These are phyloP conservation scores for Cassiopea andromeda DNA, from an alignment of 30 jellyfish, hydroid and myxozoan species.

Conservation along the genomic window DNA sequence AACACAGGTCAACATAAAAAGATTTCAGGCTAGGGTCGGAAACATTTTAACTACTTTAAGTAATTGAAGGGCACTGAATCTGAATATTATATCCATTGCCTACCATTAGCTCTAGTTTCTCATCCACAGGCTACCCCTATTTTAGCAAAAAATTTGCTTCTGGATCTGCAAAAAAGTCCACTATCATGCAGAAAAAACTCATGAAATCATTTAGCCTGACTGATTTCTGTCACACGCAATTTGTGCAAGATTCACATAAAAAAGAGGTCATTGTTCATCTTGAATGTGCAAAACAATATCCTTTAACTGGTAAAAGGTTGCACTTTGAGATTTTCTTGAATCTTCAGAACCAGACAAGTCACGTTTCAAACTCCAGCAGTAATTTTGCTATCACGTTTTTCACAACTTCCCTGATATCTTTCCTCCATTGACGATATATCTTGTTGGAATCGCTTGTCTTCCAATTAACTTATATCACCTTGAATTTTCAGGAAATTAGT, in stretches of 20 bases:
- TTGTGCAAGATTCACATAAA: background rate
- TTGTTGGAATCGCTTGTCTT: conserved; percentile 10
- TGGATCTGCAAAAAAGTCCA: background rate
- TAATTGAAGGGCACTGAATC: background rate
- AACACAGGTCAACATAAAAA: background rate
- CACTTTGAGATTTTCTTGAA: conserved; percentile 37
- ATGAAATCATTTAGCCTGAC: background rate
- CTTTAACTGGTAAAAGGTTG: background rate
- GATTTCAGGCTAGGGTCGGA: background rate
- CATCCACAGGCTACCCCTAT: background rate
- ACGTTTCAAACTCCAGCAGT: conserved; percentile 10
- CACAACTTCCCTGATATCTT: conserved; percentile 55
- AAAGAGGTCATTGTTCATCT: background rate
- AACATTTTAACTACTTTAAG: background rate
- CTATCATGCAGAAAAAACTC: background rate
- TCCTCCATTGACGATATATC: conserved; percentile 29
- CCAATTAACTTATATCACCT: conserved; percentile 5
- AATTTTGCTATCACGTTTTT: conserved; percentile 15
- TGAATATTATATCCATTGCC: background rate
- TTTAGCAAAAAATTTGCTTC: background rate
- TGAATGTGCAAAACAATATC: background rate
- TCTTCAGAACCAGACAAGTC: conserved; percentile 9
- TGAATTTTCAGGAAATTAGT: background rate
- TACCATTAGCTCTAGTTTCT: background rate
- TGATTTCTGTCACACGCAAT: background rate